phyloP scores from a whole-genome alignment of 1,140 invertebrate species.

The Heliconius nattereri region DNA sequence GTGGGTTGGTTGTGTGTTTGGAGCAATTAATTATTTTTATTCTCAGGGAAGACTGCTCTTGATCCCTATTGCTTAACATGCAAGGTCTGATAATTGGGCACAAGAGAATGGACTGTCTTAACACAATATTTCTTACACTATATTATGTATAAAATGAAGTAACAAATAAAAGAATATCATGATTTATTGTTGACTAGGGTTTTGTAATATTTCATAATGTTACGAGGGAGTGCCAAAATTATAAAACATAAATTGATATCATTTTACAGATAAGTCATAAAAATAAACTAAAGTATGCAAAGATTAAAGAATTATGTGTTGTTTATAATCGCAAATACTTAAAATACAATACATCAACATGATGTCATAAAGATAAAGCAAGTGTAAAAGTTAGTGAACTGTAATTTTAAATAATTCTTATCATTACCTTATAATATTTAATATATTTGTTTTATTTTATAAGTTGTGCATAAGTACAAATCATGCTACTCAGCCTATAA shows the following conservation, averaged over 20 bases:
- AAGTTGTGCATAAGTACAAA: not conserved
- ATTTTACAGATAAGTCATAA: not conserved
- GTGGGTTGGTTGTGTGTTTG: too few relatives aligned
- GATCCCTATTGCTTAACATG: too few relatives aligned
- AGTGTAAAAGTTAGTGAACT: not conserved
- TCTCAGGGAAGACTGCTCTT: too few relatives aligned
- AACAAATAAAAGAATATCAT: too few relatives aligned
- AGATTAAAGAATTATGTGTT: not conserved
- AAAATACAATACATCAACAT: not conserved
- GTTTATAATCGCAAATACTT: not conserved
- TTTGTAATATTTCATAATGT: not conserved
- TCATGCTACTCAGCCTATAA: not conserved
- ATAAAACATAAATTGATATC: not conserved
- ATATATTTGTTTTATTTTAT: not conserved
- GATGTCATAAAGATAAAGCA: constrained; percentile 1
- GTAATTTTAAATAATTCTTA: constrained; percentile 6
- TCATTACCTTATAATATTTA: not conserved
- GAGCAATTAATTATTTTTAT: too few relatives aligned
- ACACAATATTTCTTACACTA: too few relatives aligned
- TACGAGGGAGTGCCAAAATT: not conserved
- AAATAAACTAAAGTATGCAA: not conserved
- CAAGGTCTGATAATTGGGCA: too few relatives aligned
- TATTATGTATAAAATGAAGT: too few relatives aligned
- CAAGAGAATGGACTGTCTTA: too few relatives aligned
- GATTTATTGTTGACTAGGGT: too few relatives aligned